phyloP scores from a whole-genome alignment of 2,888 invertebrate species.

The Campoplex capitator region DNA sequence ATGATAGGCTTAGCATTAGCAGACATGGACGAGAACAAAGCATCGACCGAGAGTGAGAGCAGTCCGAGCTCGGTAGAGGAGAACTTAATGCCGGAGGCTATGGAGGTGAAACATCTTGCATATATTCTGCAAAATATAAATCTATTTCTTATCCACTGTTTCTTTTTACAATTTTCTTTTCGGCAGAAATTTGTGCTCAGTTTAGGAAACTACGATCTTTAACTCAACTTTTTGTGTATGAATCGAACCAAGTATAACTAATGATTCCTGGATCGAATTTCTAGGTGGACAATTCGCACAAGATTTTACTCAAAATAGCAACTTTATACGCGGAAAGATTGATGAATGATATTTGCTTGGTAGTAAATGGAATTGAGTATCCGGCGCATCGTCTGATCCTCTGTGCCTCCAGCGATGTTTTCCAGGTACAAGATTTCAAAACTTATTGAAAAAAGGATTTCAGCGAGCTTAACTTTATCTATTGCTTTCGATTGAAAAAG shows the following conservation, averaged over 20 bases:
- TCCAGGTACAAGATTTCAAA: conserved; percentile 88
- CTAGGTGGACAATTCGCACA: conserved; percentile 94
- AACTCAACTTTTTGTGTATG: background rate
- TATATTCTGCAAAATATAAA: background rate
- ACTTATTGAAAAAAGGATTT: background rate
- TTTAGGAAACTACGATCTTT: background rate
- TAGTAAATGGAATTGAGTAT: conserved; percentile 93
- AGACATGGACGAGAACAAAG: conserved; percentile 73
- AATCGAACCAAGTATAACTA: no score
- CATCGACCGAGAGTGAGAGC: conserved; percentile 62
- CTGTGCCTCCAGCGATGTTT: conserved; percentile 97
- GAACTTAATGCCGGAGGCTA: conserved; percentile 74
- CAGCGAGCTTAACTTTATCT: background rate
- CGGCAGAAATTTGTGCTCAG: background rate
- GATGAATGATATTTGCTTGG: conserved; percentile 95
- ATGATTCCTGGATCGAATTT: conserved; percentile 12
- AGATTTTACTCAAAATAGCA: conserved; percentile 92
- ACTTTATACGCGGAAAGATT: conserved; percentile 93
- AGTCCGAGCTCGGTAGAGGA: conserved; percentile 66
- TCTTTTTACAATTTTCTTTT: background rate
- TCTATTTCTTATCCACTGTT: background rate
- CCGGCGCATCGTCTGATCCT: conserved; percentile 96
- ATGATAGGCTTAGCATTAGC: conserved; percentile 74
- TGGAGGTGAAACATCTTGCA: conserved; percentile 73
- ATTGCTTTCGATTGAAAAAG: background rate